Conservation (phyloP, 2,888 invertebrate species). For the Embidobia sp. region DNA sequence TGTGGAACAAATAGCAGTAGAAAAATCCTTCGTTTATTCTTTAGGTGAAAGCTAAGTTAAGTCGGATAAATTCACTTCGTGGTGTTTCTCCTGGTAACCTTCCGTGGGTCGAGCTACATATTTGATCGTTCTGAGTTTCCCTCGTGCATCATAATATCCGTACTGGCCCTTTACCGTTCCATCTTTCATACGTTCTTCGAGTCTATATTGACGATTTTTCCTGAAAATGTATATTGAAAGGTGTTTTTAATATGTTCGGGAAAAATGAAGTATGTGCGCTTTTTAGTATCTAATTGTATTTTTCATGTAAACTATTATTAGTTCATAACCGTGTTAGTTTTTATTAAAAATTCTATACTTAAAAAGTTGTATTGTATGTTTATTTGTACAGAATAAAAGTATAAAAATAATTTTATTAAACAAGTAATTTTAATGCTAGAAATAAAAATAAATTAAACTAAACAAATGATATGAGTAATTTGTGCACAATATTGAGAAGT, state of each 20-base stretch:
- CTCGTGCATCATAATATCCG: constrained; percentile 89
- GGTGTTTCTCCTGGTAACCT: constrained; percentile 84
- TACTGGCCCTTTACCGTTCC: constrained; percentile 91
- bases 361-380: no score
- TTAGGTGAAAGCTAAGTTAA: constrained; percentile 23
- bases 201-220: constrained; percentile 88
- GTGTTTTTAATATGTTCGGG: no score
- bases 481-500: not conserved
- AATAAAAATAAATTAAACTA: not conserved
- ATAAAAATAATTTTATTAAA: no score
- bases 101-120: constrained; percentile 88
- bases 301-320: no score
- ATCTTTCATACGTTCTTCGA: constrained; percentile 89
- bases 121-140: constrained; percentile 89
- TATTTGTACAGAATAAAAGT: no score
- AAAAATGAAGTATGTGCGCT: no score
- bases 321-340: no score
- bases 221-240: constrained; percentile 9
- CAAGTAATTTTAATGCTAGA: no score
- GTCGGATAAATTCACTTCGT: constrained; percentile 68
- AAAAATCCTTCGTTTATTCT: not conserved
- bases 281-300: no score
- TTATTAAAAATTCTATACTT: no score
- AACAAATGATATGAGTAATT: constrained; percentile 13
- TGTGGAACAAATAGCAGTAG: not conserved